phyloP scores from a whole-genome alignment of 2,888 invertebrate species.

The Bursaphelenchus okinawaensis region DNA sequence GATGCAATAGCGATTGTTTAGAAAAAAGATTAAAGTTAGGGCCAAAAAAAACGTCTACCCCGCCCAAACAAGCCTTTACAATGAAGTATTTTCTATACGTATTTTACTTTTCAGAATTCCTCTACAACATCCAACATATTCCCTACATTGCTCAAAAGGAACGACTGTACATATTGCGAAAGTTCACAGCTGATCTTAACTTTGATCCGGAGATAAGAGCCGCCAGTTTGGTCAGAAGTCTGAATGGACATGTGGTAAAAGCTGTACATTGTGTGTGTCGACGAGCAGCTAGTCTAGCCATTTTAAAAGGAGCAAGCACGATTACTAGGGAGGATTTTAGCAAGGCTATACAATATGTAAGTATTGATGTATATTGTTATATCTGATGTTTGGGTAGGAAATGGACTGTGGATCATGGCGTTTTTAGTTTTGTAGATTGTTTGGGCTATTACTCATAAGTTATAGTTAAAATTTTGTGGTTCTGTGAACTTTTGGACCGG shows the following conservation, averaged over 20 bases:
- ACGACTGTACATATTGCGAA: background rate
- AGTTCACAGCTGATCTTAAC: slow-evolving; percentile 2
- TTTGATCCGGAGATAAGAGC: background rate
- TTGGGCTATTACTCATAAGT: background rate
- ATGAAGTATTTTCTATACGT: slow-evolving; percentile 37
- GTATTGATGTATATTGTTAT: too few species aligned
- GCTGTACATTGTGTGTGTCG: slow-evolving; percentile 5
- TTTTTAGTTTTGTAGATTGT: background rate
- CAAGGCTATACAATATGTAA: slow-evolving; percentile 11
- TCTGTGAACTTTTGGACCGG: too few species aligned
- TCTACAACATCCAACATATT: slow-evolving; percentile 10
- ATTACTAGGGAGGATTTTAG: background rate
- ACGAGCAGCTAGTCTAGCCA: slow-evolving; percentile 3
- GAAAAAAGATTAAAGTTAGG: too few species aligned
- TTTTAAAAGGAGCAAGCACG: background rate
- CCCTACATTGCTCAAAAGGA: slow-evolving; percentile 15
- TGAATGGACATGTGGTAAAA: slow-evolving; percentile 9
- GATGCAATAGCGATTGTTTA: too few species aligned
- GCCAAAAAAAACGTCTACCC: too few species aligned
- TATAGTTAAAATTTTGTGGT: background rate
- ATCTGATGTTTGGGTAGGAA: too few species aligned
- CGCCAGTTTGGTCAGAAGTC: background rate
- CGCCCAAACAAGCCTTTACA: too few species aligned
- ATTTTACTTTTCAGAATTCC: slow-evolving; percentile 12
- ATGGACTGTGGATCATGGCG: background rate